Conservation (phyloP, 2,888 invertebrate species). For the Linnaemya tessellans region DNA sequence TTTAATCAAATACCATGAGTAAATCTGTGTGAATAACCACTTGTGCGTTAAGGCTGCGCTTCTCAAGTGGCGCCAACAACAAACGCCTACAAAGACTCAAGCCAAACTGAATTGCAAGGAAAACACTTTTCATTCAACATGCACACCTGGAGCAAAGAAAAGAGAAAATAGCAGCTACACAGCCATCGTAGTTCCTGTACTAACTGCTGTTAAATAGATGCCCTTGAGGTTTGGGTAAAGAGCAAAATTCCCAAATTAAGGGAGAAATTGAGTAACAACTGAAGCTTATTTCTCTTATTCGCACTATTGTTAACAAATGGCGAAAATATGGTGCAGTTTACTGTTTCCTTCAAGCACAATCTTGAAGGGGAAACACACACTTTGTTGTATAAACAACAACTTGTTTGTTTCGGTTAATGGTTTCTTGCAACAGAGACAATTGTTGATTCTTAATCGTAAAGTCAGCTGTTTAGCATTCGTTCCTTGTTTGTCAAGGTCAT, state of each 20-base stretch:
- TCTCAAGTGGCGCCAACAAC: constrained; percentile 62
- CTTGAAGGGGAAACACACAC: not conserved
- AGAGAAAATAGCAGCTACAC: constrained; percentile 15
- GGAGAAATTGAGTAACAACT: not conserved
- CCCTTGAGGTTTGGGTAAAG: constrained; percentile 1
- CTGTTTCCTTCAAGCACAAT: not conserved
- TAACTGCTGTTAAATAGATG: not conserved
- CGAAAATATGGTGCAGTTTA: not conserved
- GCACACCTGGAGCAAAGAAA: constrained; percentile 6
- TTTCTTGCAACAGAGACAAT: constrained; percentile 51
- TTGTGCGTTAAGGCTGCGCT: constrained; percentile 41
- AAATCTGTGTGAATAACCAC: not conserved
- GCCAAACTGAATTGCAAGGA: constrained; percentile 66
- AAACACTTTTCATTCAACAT: constrained; percentile 40
- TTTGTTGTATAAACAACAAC: not conserved
- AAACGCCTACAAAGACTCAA: constrained; percentile 66
- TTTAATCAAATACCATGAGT: constrained; percentile 30
- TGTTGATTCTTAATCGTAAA: constrained; percentile 59
- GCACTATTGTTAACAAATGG: not conserved
- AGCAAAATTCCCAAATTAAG: not conserved
- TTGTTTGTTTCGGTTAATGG: constrained; percentile 9
- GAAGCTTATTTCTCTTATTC: constrained; percentile 51
- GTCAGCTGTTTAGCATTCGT: constrained; percentile 61
- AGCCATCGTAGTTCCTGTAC: not conserved
- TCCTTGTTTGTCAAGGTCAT: constrained; percentile 59